Base-by-base conservation (phyloP, 30 jellyfish, hydroid and myxozoan genomes). In the Aurelia sp. region DNA sequence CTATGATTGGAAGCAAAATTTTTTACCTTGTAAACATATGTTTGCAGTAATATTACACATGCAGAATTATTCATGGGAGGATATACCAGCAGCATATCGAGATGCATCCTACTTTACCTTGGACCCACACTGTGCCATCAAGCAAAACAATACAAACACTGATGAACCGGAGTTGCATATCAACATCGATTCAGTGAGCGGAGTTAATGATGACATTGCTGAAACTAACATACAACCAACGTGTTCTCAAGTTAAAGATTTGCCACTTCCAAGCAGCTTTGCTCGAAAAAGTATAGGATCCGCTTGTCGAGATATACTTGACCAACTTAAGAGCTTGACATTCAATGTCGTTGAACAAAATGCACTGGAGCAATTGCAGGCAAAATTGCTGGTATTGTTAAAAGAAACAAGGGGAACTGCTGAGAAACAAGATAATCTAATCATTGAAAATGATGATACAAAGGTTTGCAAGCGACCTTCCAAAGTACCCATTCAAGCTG, bases 11-110 rank as follows among this genome's bases (percentile, higher is more conserved):
- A 72, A 69, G 16, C 30, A 60, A 20, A 24, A 69, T 48, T 69
- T 83, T 35, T 18, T 83, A 59, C 92, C 92, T 5, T 83, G 92
- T 31, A 83, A 83, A 33, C 92, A 83, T 21, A 83, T 83, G 92
- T 53, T 83, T 57, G 80, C 87, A 19, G 59, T 68, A 5, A 67
- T 65, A 4, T 9, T 52, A 15, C 83, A 67, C 18, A 4, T 22
- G 65, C 30, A 17, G 44, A 18, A 64, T 2, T 52, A 65, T 21
- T 30, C 85, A 8, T 68, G 92, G 86, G 78, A 71, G n/a, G 18
- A 13, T 16, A 2, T 83, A 11, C 92, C 86, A 22, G 51, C 19
- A 72, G 84, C 67, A 72, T 72, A 72, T 21, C 9, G 84, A 72
- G 30, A 47, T 44, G 52, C 69, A 4, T 9, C 67, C 0, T 72